phyloP scores from a whole-genome alignment of 2,888 invertebrate species.

The Dryobota labecula region DNA sequence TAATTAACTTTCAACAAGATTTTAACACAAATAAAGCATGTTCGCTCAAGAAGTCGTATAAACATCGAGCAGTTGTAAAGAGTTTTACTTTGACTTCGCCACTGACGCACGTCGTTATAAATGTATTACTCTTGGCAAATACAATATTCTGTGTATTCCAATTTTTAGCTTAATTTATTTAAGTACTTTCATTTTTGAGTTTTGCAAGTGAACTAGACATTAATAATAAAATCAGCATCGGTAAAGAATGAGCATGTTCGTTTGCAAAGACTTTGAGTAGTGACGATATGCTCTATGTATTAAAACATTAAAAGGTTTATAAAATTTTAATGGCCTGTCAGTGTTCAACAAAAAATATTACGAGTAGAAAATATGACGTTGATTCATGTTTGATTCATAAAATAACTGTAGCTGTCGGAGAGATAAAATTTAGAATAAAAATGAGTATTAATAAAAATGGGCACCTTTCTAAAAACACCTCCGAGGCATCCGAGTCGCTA shows the following conservation, averaged over 20 bases:
- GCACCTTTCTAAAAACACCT: constrained; percentile 92
- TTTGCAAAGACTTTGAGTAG: constrained; percentile 6
- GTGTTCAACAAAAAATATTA: constrained; percentile 9
- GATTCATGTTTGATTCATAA: constrained; percentile 3
- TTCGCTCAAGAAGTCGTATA: constrained; percentile 56
- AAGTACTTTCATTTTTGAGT: constrained; percentile 49
- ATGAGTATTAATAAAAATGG: constrained; percentile 67
- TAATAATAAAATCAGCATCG: constrained; percentile 28
- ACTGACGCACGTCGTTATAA: constrained; percentile 70
- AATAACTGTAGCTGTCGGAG: neutral
- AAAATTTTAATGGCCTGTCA: constrained; percentile 3
- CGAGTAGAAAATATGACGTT: neutral
- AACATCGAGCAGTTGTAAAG: constrained; percentile 52
- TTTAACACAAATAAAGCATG: constrained; percentile 55
- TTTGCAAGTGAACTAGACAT: constrained; percentile 44
- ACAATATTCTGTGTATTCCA: constrained; percentile 44
- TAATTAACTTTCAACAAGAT: constrained; percentile 57
- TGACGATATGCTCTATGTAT: constrained; percentile 16
- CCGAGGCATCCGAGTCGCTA: constrained; percentile 93
- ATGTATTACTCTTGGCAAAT: constrained; percentile 67
- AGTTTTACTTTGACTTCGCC: constrained; percentile 64
- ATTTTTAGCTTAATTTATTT: constrained; percentile 50
- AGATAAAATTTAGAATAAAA: constrained; percentile 21
- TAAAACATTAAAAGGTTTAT: constrained; percentile 17
- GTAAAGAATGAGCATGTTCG: constrained; percentile 5